Percentiles rank a stretch among this genome's conserved stretches.
phyloP scores from a whole-genome alignment of 2,113 vertebrate species.

The Mirza zaza region DNA sequence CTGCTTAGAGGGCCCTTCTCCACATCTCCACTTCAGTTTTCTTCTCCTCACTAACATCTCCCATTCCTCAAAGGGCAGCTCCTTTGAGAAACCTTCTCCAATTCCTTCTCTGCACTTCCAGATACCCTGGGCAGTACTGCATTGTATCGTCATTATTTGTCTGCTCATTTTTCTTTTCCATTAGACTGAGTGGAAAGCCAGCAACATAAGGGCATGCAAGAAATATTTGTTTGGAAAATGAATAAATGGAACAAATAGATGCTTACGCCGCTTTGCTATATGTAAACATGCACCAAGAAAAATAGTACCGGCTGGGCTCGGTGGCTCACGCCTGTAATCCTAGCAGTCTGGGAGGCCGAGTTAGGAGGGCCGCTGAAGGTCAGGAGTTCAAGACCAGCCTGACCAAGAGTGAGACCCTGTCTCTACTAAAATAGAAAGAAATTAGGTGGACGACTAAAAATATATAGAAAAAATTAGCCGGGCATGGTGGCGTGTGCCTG shows the following conservation, averaged over 20 bases:
- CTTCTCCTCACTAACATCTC: neutral
- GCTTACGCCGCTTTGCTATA: neutral
- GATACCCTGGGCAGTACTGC: neutral
- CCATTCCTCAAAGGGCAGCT: neutral
- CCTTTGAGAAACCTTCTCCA: slow-evolving; percentile 3
- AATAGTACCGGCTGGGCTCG: neutral
- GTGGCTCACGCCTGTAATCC: no score
- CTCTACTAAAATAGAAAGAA: no score
- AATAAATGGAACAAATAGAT: slow-evolving; percentile 35
- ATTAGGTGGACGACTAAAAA: no score
- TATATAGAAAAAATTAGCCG: no score
- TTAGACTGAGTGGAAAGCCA: neutral
- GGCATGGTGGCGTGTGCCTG: no score
- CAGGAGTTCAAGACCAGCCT: no score
- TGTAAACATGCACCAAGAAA: slow-evolving; percentile 1
- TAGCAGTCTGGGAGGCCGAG: no score
- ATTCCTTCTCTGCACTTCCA: neutral
- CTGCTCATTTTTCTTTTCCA: slow-evolving; percentile 11
- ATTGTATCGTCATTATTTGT: neutral
- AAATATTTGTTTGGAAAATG: slow-evolving; percentile 50
- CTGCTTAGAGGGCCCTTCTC: neutral
- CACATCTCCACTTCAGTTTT: neutral
- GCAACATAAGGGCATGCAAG: neutral
- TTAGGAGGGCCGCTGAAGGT: no score
- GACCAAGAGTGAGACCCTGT: no score